Base-by-base conservation (phyloP, 2,888 invertebrate species). In the Morpho deidamia region DNA sequence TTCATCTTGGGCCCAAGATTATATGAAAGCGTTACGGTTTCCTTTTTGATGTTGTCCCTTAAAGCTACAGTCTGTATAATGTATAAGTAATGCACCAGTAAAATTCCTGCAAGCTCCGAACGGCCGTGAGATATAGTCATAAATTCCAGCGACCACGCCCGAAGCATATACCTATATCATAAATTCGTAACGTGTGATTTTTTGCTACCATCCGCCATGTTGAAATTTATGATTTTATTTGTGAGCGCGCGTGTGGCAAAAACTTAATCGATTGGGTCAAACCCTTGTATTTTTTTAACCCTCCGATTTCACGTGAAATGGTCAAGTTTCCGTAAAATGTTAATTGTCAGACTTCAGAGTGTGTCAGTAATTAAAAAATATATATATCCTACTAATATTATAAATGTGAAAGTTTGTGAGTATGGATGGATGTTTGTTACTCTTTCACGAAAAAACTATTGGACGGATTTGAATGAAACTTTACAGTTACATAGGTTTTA, bases 151-250 rank as follows among this genome's bases (percentile, higher is more conserved):
- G 56, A 68, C 76, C 77, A 70, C 79, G 79, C 79, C 78, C 64
- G 69, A 53, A 59, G 70, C 71, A 59, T 50, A 58, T 53, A 55
- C 55, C 60, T 37, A 56, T 61, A 74, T 75, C 73, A 78, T 76
- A 23, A 23, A 23, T 23, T 23, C 23, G 23, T 23, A 69, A 74
- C 70, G 69, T 60, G 77, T 74, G 77, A 49, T 78, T 86, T 85
- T 86, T 86, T 85, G 81, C 82, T 70, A 78, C 75, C 55, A 60
- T 59, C 67, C 69, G 71, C 72, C 70, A 69, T 70, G 61, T 68
- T 71, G 68, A 72, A 79, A 85, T 86, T 84, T 85, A 84, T 84
- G 84, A 82, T 86, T 82, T 82, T 76, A 83, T 83, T 83, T 79
- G 61, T 73, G 67, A 72, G 63, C 66, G 70, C 65, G 68, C 67